Conservation (phyloP, 2,113 vertebrate species). For the Pygoscelis adeliae region DNA sequence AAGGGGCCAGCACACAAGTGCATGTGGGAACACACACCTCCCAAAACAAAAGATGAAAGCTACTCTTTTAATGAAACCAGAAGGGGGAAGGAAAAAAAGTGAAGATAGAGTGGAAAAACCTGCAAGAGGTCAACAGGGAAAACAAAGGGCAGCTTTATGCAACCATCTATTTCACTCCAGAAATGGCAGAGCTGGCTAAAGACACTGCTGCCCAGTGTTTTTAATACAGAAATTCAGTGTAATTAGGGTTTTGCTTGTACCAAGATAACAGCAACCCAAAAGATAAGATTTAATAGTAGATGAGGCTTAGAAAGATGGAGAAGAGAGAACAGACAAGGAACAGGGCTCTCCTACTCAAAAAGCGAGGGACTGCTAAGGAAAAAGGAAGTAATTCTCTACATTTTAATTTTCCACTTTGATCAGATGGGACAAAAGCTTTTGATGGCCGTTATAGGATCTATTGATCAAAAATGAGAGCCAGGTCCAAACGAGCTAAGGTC, state of each 20-base stretch:
- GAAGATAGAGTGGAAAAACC: slow-evolving; percentile 26
- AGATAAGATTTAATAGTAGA: neutral
- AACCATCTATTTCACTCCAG: neutral
- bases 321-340: neutral
- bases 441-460: neutral
- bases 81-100: neutral
- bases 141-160: slow-evolving; percentile 65
- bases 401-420: neutral
- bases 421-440: neutral
- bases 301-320: neutral
- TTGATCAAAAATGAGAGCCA: neutral
- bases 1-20: neutral
- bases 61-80: slow-evolving; percentile 29
- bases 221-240: neutral
- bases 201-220: neutral
- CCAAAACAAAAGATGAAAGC: neutral
- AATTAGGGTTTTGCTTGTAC: slow-evolving; percentile 7
- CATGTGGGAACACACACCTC: neutral
- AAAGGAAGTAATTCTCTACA: neutral
- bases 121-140: slow-evolving; percentile 37
- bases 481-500: neutral
- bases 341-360: neutral
- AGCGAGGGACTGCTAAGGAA: neutral
- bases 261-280: neutral
- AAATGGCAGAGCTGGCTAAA: slow-evolving; percentile 1